A percentile compares a stretch with the other conserved stretches of the same genome.
Evolutionary conservation across 2,888 invertebrate species (phyloP).

Genomic region (Caenorhabditis imperialis): DNA sequence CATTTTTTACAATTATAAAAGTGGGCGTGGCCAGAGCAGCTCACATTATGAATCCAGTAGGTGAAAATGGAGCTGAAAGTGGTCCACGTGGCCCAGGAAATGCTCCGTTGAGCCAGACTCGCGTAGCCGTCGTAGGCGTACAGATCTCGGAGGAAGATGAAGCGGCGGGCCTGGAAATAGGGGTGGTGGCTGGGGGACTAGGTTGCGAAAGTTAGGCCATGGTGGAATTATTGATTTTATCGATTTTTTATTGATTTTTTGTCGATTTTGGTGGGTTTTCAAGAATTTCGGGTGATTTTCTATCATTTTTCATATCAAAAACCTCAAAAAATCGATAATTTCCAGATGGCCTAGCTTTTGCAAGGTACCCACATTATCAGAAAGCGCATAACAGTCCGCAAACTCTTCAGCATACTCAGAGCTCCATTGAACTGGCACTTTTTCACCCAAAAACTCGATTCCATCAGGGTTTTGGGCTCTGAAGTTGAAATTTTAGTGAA

Average conservation of each 20-base stretch:
- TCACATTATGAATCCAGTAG: slow-evolving; percentile 71
- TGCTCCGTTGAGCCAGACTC: slow-evolving; percentile 68
- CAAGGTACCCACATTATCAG: slow-evolving; percentile 68
- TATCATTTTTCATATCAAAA: too few species aligned
- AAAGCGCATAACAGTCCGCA: slow-evolving; percentile 69
- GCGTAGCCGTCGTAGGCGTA: slow-evolving; percentile 72
- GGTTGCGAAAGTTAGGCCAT: too few species aligned
- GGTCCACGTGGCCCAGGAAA: slow-evolving; percentile 74
- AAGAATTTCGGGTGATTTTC: too few species aligned
- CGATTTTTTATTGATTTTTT: too few species aligned
- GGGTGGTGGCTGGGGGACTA: too few species aligned
- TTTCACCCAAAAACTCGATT: slow-evolving; percentile 65
- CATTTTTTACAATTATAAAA: neutral
- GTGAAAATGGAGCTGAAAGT: slow-evolving; percentile 71
- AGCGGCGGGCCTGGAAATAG: slow-evolving; percentile 65
- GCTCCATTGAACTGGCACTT: slow-evolving; percentile 69
- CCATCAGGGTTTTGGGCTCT: slow-evolving; percentile 53
- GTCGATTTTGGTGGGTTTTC: too few species aligned
- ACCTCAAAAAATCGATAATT: too few species aligned
- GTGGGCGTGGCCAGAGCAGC: too few species aligned
- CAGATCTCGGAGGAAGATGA: slow-evolving; percentile 72
- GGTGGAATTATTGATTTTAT: slow-evolving; percentile 3
- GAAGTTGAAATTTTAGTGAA: slow-evolving; percentile 5
- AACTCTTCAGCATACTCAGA: slow-evolving; percentile 66
- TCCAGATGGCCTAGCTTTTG: too few species aligned